Conservation (phyloP, 92 coral and sea anemone species). For the Porites rus region DNA sequence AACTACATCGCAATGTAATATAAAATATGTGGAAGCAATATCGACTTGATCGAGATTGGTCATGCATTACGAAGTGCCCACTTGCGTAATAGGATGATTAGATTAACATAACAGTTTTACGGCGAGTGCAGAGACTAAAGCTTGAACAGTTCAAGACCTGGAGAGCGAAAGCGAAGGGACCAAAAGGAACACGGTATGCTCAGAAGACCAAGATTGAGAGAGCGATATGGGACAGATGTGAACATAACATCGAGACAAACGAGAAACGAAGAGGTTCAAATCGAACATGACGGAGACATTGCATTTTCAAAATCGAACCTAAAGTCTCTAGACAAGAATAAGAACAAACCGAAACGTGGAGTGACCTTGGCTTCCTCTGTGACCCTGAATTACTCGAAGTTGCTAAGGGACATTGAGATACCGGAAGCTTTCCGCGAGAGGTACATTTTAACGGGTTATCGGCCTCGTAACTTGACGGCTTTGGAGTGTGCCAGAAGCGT, state of each 20-base stretch:
- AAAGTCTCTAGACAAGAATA: not conserved
- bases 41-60: no score
- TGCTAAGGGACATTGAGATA: conserved; percentile 54
- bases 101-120: no score
- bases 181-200: no score
- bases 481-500: conserved; percentile 65
- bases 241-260: no score
- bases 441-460: conserved; percentile 72
- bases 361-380: not conserved
- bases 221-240: no score
- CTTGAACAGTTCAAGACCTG: not conserved
- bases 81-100: no score
- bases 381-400: not conserved
- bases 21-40: no score
- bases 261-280: not conserved
- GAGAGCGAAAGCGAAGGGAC: not conserved
- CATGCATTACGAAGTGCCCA: no score
- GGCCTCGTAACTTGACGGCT: conserved; percentile 72
- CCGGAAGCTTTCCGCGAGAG: conserved; percentile 70
- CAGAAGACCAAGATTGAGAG: no score
- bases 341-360: conserved; percentile 1
- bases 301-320: not conserved
- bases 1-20: no score
- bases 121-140: not conserved
- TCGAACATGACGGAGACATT: not conserved